Percentiles rank a stretch among this genome's conserved stretches.
These are phyloP conservation scores for Tylochromis polylepis DNA, from an alignment of 2,113 vertebrate species.

Conservation along the genomic window DNA sequence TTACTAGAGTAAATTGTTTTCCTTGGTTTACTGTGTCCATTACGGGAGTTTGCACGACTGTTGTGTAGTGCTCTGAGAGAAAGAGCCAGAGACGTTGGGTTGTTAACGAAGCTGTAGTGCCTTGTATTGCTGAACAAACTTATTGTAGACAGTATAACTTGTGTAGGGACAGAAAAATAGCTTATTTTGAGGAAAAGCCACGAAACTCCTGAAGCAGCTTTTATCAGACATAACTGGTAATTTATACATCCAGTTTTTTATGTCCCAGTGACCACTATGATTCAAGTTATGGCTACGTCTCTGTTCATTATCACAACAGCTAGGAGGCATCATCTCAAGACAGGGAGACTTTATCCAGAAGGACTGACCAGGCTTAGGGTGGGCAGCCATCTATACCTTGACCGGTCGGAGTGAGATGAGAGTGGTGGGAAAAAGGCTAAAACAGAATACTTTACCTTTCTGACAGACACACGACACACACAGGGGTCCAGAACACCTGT, in stretches of 20 bases:
- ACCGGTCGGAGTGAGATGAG: background rate
- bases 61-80: fast-evolving
- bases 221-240: background rate
- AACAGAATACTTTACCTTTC: constrained; percentile 77
- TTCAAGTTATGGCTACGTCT: background rate
- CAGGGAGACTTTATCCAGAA: background rate
- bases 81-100: background rate
- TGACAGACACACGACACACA: constrained; percentile 89
- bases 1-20: background rate
- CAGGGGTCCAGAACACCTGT: constrained; percentile 92
- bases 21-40: background rate
- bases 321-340: background rate
- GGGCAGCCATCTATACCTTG: background rate
- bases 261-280: background rate
- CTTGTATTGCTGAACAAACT: background rate
- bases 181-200: background rate
- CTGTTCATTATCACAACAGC: background rate
- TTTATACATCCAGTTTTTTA: background rate
- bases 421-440: background rate
- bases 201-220: background rate
- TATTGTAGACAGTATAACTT: background rate
- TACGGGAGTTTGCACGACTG: background rate
- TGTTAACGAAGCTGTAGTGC: background rate
- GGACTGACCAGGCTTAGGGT: background rate
- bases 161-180: background rate